phyloP scores from a whole-genome alignment of 2,797 vertebrate genomes.

The Pteronotus mesoamericanus region DNA sequence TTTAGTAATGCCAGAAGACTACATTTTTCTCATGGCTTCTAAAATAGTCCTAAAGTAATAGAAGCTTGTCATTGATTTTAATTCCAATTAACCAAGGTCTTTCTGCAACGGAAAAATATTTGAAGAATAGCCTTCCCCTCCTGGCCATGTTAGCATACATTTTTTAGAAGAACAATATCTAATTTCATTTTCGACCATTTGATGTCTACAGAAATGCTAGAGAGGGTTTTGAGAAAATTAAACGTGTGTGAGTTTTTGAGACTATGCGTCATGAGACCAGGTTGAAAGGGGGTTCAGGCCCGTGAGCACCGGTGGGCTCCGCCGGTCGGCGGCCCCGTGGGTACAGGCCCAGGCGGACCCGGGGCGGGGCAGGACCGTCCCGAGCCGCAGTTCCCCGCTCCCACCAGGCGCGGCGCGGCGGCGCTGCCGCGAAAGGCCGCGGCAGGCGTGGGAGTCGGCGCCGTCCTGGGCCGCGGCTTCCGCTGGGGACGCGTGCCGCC shows the following conservation, averaged over 20 bases:
- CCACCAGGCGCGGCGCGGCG: too few relatives aligned
- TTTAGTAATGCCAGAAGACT: background rate
- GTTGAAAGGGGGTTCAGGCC: too few relatives aligned
- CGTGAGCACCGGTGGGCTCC: background rate
- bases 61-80: background rate
- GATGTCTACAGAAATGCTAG: background rate
- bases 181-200: background rate
- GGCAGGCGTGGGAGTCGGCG: too few relatives aligned
- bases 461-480: too few relatives aligned
- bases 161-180: background rate
- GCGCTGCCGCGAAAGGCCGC: too few relatives aligned
- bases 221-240: background rate
- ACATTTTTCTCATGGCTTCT: background rate
- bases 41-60: background rate
- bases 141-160: background rate
- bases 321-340: rapidly evolving
- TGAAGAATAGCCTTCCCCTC: background rate
- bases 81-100: background rate
- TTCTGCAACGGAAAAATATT: background rate
- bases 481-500: too few relatives aligned
- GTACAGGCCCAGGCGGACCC: too few relatives aligned
- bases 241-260: background rate
- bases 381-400: too few relatives aligned
- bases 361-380: too few relatives aligned
- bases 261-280: background rate